phyloP scores from a whole-genome alignment of 2,888 invertebrate species.

The Drosophila prolongata region DNA sequence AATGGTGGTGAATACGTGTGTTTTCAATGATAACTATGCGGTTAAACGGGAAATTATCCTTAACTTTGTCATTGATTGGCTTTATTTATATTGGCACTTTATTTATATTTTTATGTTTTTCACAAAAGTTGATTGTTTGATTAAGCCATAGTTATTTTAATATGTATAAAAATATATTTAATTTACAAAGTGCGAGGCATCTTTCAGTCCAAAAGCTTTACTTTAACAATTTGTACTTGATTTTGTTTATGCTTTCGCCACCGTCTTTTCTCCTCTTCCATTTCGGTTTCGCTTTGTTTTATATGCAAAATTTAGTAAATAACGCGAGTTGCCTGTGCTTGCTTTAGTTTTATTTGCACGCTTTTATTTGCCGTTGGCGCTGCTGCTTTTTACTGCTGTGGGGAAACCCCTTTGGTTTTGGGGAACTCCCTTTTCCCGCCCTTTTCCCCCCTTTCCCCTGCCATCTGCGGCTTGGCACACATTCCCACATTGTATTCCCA shows the following conservation, averaged over 20 bases:
- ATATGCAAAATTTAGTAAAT: conserved; percentile 77
- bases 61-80: background rate
- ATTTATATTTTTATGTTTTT: background rate
- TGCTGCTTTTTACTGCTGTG: conserved; percentile 47
- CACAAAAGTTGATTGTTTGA: background rate
- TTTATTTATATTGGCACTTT: too few species aligned
- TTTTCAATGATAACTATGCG: background rate
- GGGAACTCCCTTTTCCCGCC: conserved; percentile 19
- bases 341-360: conserved; percentile 73
- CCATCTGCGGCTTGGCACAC: conserved; percentile 53
- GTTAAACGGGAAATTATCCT: too few species aligned
- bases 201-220: conserved; percentile 29
- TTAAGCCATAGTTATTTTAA: background rate
- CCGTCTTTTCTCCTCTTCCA: conserved; percentile 15
- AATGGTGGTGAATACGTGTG: background rate
- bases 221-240: conserved; percentile 24
- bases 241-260: conserved; percentile 27
- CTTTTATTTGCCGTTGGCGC: conserved; percentile 45
- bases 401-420: conserved; percentile 17
- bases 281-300: conserved; percentile 41
- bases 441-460: conserved; percentile 25
- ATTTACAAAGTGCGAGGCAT: background rate
- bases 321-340: conserved; percentile 66
- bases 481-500: conserved; percentile 49
- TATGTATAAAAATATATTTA: background rate